A percentile compares a stretch with the other conserved stretches of the same genome.
phyloP scores from a whole-genome alignment of 2,888 invertebrate species.

The Nymphalis polychloros region DNA sequence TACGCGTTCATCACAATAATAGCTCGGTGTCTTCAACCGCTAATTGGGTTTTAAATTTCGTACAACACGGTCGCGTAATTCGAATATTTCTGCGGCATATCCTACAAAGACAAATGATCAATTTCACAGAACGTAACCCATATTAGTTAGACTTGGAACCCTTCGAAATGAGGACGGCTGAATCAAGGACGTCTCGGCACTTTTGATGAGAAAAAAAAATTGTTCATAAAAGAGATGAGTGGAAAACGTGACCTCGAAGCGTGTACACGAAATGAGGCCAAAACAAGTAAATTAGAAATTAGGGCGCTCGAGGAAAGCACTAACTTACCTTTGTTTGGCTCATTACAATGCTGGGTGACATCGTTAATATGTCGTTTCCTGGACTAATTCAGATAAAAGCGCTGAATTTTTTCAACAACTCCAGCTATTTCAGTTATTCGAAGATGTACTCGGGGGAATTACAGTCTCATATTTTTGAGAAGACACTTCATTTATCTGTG shows the following conservation, averaged over 20 bases:
- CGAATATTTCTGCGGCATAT: conserved; percentile 34
- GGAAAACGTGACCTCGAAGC: conserved; percentile 48
- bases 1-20: conserved; percentile 66
- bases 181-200: conserved; percentile 61
- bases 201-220: conserved; percentile 29
- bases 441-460: conserved; percentile 23
- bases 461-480: conserved; percentile 43
- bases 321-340: conserved; percentile 46
- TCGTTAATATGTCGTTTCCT: conserved; percentile 64
- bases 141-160: conserved; percentile 33
- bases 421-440: conserved; percentile 47
- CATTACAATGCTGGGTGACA: conserved; percentile 46
- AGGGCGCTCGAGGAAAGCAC: conserved; percentile 40
- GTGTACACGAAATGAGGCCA: conserved; percentile 48
- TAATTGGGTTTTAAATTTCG: conserved; percentile 65
- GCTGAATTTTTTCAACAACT: conserved; percentile 55
- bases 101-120: conserved; percentile 34
- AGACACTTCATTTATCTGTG: conserved; percentile 35
- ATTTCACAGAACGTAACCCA: conserved; percentile 37
- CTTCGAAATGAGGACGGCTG: conserved; percentile 47
- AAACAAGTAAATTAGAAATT: conserved; percentile 54
- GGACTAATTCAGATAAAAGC: conserved; percentile 60
- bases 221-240: conserved; percentile 36
- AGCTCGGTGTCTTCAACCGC: conserved; percentile 76
- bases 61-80: conserved; percentile 39